Conservation (phyloP, 2,888 invertebrate genomes). For the Ariolimax columbianus region DNA sequence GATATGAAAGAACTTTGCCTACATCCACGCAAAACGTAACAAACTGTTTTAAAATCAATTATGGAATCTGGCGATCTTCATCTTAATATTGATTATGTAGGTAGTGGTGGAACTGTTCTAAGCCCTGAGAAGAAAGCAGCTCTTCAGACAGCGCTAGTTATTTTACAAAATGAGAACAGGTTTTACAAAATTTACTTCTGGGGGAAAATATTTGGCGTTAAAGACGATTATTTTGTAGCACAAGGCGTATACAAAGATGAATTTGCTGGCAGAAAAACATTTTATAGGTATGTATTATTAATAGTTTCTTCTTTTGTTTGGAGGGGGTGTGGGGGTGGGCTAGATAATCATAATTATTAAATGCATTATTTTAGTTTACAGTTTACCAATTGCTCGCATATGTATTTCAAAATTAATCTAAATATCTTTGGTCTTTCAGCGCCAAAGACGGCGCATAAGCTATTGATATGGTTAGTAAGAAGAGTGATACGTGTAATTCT, state of each 20-base stretch:
- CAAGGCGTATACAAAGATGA: constrained; percentile 88
- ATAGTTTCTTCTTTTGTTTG: too few species aligned
- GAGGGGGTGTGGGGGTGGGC: too few species aligned
- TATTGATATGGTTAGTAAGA: too few species aligned
- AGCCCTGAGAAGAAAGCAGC: constrained; percentile 85
- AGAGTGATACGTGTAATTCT: too few species aligned
- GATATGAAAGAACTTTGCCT: background rate
- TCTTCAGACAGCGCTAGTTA: constrained; percentile 87
- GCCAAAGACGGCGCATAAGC: too few species aligned
- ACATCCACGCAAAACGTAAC: background rate
- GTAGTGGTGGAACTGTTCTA: constrained; percentile 85
- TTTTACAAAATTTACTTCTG: constrained; percentile 90
- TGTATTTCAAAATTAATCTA: too few species aligned
- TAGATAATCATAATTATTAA: too few species aligned
- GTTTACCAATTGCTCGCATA: too few species aligned
- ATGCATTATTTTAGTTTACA: too few species aligned
- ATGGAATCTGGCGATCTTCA: constrained; percentile 83
- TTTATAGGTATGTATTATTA: constrained; percentile 84
- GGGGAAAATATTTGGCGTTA: constrained; percentile 89
- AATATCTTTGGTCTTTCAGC: too few species aligned
- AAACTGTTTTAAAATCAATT: background rate
- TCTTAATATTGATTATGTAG: constrained; percentile 81
- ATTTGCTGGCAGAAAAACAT: constrained; percentile 85
- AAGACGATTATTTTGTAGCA: constrained; percentile 89
- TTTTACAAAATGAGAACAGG: constrained; percentile 91